Evolutionary conservation across 2,797 vertebrate genomes (phyloP), one percentile per base, ranked within the genome.

Genomic region (Hoplostethus mediterraneus): DNA sequence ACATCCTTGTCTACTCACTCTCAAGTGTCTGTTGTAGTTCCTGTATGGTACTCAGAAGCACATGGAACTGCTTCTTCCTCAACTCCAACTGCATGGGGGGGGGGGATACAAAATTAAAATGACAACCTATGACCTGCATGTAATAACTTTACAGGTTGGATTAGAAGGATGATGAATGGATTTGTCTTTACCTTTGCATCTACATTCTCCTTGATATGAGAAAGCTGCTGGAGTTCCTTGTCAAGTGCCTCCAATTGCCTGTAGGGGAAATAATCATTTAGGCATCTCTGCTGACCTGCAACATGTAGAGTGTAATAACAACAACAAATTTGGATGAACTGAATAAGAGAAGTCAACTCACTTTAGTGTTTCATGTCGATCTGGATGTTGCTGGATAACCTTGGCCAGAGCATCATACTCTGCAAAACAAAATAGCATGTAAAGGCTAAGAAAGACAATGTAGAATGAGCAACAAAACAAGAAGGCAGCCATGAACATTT

Each of bases 401-500:
- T 98, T 99, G 63, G 98, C 98, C 87, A 99, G 94, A 54, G 97
- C 97, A 80, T 99, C 98, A 66, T 99, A 99, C 85, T 99, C 98
- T 99, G 89, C 77, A 94, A 93, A 56, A 77, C 5, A 6, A 40
- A 9, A 67, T 1, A 68, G 11, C 75, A 36, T 33, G 31, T 45
- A 51, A 71, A 45, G 21, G 25, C 25, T 28, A 11, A 14, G 8
- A 10, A 58, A 54, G 1, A 30, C 3, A 25, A 1, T 62, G n/a
- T 58, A 31, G 31, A 11, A 14, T 0, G 6, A 49, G 38, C 11
- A 47, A 4, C 59, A 52, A 49, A 10, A 40, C 10, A 59, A 58
- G 12, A 13, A 36, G 7, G n/a, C 21, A 55, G 12, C 12, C 11
- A 12, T 13, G 33, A 30, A 30, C 28, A 13, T 13, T 55, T 17